Percentiles rank a stretch among this genome's conserved stretches.
These are phyloP conservation scores for Alsophila aescularia DNA, from an alignment of 2,888 invertebrate species.

Conservation along the genomic window DNA sequence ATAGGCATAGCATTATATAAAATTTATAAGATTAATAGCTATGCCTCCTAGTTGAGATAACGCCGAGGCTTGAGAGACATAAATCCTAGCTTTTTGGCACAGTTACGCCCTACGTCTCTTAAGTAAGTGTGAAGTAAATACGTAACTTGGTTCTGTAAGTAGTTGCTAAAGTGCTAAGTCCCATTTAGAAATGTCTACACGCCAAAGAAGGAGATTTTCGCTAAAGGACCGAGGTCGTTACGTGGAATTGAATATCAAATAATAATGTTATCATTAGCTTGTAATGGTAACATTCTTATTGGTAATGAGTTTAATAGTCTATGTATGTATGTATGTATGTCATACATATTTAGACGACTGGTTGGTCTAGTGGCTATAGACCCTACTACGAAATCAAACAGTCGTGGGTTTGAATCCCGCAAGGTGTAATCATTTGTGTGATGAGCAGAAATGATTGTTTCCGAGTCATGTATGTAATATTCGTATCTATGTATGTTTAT, in stretches of 20 bases:
- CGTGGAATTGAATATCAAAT: slow-evolving; percentile 6
- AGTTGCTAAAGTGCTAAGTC: slow-evolving; percentile 28
- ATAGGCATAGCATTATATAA: not conserved
- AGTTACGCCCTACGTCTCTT: slow-evolving; percentile 19
- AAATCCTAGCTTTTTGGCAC: slow-evolving; percentile 28
- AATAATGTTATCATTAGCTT: not conserved
- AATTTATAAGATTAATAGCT: not conserved
- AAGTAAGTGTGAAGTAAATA: slow-evolving; percentile 28
- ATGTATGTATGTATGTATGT: no score
- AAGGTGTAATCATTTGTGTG: no score
- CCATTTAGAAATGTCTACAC: slow-evolving; percentile 25
- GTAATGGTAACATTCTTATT: no score
- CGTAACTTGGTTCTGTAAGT: slow-evolving; percentile 27
- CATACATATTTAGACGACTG: no score
- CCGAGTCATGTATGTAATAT: no score
- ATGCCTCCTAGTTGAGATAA: not conserved
- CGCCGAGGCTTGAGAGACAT: slow-evolving; percentile 13
- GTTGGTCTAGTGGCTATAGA: no score
- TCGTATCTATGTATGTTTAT: no score
- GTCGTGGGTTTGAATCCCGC: no score
- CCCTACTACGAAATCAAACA: no score
- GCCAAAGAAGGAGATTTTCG: slow-evolving; percentile 15
- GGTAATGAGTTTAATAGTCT: no score
- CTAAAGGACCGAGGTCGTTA: slow-evolving; percentile 1
- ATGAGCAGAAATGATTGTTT: no score